A percentile compares a stretch with the other conserved stretches of the same genome.
phyloP scores from a whole-genome alignment of 2,797 vertebrate species.

The Strix occidentalis region DNA sequence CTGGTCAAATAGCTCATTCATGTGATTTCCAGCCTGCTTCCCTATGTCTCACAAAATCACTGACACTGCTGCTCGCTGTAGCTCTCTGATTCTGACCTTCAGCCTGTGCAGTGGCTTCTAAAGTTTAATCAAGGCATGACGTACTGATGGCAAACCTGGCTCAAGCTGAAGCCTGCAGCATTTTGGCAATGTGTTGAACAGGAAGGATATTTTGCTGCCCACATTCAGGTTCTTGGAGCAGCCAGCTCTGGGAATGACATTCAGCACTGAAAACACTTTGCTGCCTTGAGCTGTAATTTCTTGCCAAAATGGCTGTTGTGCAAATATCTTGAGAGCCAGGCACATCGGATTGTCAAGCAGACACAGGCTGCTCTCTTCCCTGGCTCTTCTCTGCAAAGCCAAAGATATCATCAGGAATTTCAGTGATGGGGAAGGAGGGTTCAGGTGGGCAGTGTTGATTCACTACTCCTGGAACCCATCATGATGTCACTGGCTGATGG shows the following conservation, averaged over 20 bases:
- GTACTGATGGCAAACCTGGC: neutral
- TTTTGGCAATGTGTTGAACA: neutral
- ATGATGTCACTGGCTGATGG: accelerated
- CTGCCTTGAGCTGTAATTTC: neutral
- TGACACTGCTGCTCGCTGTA: neutral
- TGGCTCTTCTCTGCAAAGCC: neutral
- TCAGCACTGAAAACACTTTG: neutral
- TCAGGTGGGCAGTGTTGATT: neutral
- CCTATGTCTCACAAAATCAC: accelerated
- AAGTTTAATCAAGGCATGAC: neutral
- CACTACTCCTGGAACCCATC: neutral
- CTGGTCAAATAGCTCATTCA: neutral
- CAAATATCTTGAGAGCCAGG: neutral
- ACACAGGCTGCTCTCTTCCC: neutral
- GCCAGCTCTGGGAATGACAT: neutral
- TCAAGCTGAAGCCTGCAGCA: neutral
- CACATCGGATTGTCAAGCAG: neutral
- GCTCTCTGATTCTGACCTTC: neutral
- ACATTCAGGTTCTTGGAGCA: neutral
- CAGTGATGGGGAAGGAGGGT: neutral
- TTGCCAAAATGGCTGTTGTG: neutral
- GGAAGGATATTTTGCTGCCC: neutral
- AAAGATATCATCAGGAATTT: neutral
- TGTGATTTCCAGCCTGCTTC: neutral
- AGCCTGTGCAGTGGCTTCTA: neutral